A percentile compares a stretch with the other conserved stretches of the same genome.
Evolutionary conservation across 2,888 invertebrate species (phyloP).

Genomic region (Orthonychiurus folsomi): DNA sequence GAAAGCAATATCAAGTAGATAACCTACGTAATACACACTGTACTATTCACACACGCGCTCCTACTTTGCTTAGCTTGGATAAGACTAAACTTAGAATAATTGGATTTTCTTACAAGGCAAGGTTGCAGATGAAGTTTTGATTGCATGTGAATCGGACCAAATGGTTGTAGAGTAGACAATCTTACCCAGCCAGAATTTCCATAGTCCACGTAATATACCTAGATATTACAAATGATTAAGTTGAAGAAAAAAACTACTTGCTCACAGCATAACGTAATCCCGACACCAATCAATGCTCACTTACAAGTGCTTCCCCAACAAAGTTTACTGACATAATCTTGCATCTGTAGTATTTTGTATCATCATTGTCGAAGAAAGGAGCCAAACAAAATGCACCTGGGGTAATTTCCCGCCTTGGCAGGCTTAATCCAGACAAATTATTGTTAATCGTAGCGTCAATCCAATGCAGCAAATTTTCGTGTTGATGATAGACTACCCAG

Average conservation of each 20-base stretch:
- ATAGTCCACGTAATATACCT: slow-evolving; percentile 72
- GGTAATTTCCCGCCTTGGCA: slow-evolving; percentile 12
- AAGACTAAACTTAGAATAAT: too few species aligned
- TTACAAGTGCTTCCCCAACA: slow-evolving; percentile 19
- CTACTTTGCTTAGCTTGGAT: too few species aligned
- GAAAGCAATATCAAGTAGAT: slow-evolving; percentile 1
- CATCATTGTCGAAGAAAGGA: slow-evolving; percentile 17
- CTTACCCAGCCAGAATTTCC: slow-evolving; percentile 51
- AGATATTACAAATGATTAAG: slow-evolving; percentile 24
- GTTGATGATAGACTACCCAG: slow-evolving; percentile 24
- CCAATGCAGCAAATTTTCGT: slow-evolving; percentile 11
- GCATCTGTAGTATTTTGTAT: slow-evolving; percentile 24
- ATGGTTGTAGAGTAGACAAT: neutral
- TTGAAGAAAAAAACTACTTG: too few species aligned
- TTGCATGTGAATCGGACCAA: neutral
- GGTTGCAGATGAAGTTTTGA: neutral
- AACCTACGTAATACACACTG: too few species aligned
- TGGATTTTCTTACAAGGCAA: neutral
- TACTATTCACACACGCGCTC: too few species aligned
- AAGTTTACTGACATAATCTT: slow-evolving; percentile 19
- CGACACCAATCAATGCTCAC: too few species aligned
- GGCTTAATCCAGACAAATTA: slow-evolving; percentile 9
- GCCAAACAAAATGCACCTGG: slow-evolving; percentile 32
- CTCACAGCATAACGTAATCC: too few species aligned
- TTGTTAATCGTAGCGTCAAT: slow-evolving; percentile 23